phyloP scores from a whole-genome alignment of 2,888 invertebrate species.

The Agapostemon virescens region DNA sequence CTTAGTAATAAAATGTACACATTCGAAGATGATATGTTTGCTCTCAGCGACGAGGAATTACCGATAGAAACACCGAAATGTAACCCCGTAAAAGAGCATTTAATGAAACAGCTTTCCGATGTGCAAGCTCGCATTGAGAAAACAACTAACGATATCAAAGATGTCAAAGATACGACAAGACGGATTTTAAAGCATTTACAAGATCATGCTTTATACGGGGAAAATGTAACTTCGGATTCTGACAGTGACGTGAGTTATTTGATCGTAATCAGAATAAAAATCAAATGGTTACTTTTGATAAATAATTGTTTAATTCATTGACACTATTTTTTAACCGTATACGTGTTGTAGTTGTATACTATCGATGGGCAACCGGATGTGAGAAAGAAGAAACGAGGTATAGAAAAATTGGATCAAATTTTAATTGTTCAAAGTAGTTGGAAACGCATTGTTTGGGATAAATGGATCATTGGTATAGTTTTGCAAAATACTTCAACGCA shows the following conservation, averaged over 20 bases:
- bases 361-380: slow-evolving; percentile 68
- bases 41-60: slow-evolving; percentile 59
- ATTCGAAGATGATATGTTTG: slow-evolving; percentile 68
- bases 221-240: slow-evolving; percentile 65
- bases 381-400: slow-evolving; percentile 55
- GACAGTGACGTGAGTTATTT: slow-evolving; percentile 71
- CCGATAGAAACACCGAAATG: slow-evolving; percentile 8
- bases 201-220: slow-evolving; percentile 59
- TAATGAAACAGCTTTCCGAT: slow-evolving; percentile 67
- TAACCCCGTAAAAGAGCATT: slow-evolving; percentile 73
- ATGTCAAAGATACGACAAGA: slow-evolving; percentile 58
- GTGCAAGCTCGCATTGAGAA: slow-evolving; percentile 65
- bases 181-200: slow-evolving; percentile 62
- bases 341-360: slow-evolving; percentile 68
- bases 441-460: slow-evolving; percentile 75
- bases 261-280: not conserved
- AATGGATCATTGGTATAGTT: slow-evolving; percentile 77
- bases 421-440: slow-evolving; percentile 68
- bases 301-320: not conserved
- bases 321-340: too few species aligned
- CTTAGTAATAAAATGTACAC: slow-evolving; percentile 56
- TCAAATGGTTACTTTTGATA: not conserved
- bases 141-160: slow-evolving; percentile 63
- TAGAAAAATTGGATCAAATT: slow-evolving; percentile 7
- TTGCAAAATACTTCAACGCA: slow-evolving; percentile 72